phyloP scores from a whole-genome alignment of 2,797 vertebrate genomes.

The Apodemus agrarius region DNA sequence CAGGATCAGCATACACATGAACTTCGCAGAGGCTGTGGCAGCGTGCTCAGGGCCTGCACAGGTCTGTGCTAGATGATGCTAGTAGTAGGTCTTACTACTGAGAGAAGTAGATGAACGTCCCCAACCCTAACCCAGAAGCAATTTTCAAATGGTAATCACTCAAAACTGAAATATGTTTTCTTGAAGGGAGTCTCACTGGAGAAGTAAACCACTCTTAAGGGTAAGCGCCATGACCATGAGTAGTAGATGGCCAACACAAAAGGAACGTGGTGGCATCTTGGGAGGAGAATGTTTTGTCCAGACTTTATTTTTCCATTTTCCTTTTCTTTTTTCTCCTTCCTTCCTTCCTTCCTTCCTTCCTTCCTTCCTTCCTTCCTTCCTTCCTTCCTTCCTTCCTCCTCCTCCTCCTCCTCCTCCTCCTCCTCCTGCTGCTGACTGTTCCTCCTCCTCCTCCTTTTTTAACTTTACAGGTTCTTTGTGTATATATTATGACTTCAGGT shows the following conservation, averaged over 20 bases:
- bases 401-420: no score
- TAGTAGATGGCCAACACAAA: neutral
- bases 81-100: neutral
- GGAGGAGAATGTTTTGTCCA: neutral
- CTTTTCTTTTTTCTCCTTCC: no score
- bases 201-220: neutral
- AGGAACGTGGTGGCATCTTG: neutral
- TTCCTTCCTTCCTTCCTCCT: no score
- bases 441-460: neutral
- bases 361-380: no score
- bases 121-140: neutral
- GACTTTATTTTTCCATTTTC: no score
- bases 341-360: no score
- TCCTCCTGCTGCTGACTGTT: no score
- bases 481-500: neutral
- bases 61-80: neutral
- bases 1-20: neutral
- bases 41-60: neutral
- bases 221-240: neutral
- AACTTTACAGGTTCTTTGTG: neutral
- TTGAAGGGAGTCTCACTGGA: neutral
- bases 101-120: neutral
- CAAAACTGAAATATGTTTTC: neutral
- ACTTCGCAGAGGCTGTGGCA: neutral
- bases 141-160: neutral